phyloP scores from a whole-genome alignment of 2,113 vertebrate genomes.

The Lanius ludovicianus region DNA sequence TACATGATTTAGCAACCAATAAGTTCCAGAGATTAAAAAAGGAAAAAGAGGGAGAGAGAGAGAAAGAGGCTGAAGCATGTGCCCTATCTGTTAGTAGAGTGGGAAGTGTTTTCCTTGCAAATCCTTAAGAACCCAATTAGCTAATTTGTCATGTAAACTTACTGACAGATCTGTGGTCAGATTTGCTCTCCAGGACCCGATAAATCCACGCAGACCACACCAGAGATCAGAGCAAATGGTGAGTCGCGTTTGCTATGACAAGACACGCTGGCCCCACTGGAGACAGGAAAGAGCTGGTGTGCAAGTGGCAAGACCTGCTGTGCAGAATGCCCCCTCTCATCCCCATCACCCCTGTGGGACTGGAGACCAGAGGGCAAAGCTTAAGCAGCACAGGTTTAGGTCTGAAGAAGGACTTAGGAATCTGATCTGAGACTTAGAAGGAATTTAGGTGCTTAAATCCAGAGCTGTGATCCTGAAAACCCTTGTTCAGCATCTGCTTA shows the following conservation, averaged over 20 bases:
- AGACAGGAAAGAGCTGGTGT: not conserved
- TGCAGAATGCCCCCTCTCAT: not conserved
- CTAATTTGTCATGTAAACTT: constrained; percentile 74
- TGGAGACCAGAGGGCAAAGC: not conserved
- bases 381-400: not conserved
- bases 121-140: constrained; percentile 75
- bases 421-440: not conserved
- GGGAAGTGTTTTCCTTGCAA: constrained; percentile 70
- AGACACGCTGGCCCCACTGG: not conserved
- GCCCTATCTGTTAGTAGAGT: constrained; percentile 63
- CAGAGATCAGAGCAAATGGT: not conserved
- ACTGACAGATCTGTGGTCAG: constrained; percentile 46
- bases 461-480: not conserved
- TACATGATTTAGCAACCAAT: constrained; percentile 73
- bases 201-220: constrained; percentile 16
- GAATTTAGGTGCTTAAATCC: not conserved
- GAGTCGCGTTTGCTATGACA: not conserved
- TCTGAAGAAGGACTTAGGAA: not conserved
- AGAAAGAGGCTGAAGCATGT: constrained; percentile 53
- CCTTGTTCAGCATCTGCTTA: not conserved
- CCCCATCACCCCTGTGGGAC: not conserved
- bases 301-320: not conserved
- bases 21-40: constrained; percentile 63
- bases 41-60: not conserved
- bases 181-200: constrained; percentile 38